phyloP scores from a whole-genome alignment of 1,140 invertebrate genomes.

The Tenebrio molitor region DNA sequence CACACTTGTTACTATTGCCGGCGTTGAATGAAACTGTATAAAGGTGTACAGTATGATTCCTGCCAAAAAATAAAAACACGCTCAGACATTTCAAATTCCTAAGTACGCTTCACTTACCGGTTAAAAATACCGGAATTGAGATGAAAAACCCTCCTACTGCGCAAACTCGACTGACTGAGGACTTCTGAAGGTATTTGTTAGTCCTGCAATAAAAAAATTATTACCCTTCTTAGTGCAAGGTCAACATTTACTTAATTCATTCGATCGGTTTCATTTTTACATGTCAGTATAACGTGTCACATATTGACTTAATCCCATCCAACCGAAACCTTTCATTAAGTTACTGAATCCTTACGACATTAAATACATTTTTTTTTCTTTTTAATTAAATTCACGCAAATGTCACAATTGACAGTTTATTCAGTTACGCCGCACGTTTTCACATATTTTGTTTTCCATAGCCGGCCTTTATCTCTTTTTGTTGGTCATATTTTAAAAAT shows the following conservation, averaged over 20 bases:
- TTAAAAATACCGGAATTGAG: conserved; percentile 93
- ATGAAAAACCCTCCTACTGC: conserved; percentile 93
- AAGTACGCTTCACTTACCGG: too few relatives aligned
- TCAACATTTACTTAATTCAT: too few relatives aligned
- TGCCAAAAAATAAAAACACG: conserved; percentile 71
- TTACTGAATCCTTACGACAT: conserved; percentile 27
- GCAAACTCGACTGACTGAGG: conserved; percentile 89
- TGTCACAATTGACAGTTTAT: too few relatives aligned
- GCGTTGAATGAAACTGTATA: conserved; percentile 91
- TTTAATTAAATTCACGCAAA: too few relatives aligned
- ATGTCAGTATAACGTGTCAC: not conserved
- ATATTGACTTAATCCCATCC: not conserved
- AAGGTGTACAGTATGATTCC: conserved; percentile 94
- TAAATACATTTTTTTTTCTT: conserved; percentile 1
- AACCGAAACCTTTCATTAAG: conserved; percentile 16
- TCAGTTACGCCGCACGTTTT: too few relatives aligned
- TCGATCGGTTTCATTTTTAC: not conserved
- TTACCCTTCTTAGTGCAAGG: conserved; percentile 12
- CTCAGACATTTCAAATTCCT: too few relatives aligned
- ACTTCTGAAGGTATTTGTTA: conserved; percentile 92
- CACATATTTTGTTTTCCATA: too few relatives aligned
- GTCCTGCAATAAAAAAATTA: conserved; percentile 77
- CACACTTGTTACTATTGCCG: conserved; percentile 89
- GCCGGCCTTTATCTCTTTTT: too few relatives aligned
- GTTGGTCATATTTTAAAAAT: too few relatives aligned